Evolutionary conservation across 2,888 invertebrate species (phyloP).

Genomic region (Sarcophaga carnaria): DNA sequence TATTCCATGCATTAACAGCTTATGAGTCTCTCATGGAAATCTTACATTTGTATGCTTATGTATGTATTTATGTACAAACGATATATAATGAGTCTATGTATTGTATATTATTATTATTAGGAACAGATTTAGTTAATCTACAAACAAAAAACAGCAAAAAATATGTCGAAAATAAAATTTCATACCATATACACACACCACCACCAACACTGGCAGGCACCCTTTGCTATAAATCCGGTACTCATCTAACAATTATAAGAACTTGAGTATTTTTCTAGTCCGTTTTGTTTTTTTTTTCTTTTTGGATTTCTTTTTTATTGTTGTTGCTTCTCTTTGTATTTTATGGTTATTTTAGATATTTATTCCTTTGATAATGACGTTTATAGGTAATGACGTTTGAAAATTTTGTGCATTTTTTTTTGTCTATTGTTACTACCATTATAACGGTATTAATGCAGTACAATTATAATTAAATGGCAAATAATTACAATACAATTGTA

Average conservation of each 20-base stretch:
- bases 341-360: slow-evolving; percentile 24
- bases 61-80: too few species aligned
- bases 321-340: slow-evolving; percentile 12
- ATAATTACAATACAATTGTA: slow-evolving; percentile 51
- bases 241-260: slow-evolving; percentile 20
- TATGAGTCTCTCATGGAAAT: not conserved
- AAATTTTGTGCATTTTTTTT: slow-evolving; percentile 14
- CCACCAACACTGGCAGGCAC: not conserved
- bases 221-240: slow-evolving; percentile 4
- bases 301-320: not conserved
- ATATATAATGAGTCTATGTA: not conserved
- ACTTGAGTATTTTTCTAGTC: slow-evolving; percentile 7
- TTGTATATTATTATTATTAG: not conserved
- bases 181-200: not conserved
- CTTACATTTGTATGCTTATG: slow-evolving; percentile 34
- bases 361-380: slow-evolving; percentile 26
- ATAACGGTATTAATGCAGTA: slow-evolving; percentile 27
- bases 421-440: slow-evolving; percentile 14
- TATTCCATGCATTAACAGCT: slow-evolving; percentile 14
- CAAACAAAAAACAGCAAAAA: slow-evolving; percentile 47
- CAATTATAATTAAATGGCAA: slow-evolving; percentile 59
- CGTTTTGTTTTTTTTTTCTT: slow-evolving; percentile 5
- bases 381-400: slow-evolving; percentile 1
- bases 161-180: slow-evolving; percentile 4
- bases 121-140: slow-evolving; percentile 60